Evolutionary conservation across 2,113 vertebrate genomes (phyloP), one percentile per base, ranked within the genome.

Genomic region (Hyaena hyaena): DNA sequence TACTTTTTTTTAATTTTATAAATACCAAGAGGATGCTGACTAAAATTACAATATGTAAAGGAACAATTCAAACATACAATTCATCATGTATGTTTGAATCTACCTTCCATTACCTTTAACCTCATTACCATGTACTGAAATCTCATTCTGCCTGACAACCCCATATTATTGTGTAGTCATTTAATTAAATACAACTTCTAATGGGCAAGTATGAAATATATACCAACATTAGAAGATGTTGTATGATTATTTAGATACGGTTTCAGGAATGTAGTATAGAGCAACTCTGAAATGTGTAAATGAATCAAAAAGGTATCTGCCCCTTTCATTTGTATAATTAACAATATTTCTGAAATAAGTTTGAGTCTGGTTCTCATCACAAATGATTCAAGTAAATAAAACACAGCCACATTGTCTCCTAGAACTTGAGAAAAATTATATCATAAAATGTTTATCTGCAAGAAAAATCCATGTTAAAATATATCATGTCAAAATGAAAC

Each of bases 361-460:
- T 71, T 91, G 97, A 94, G 97, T 98, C 98, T 98, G 98, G 97
- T 96, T 98, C 97, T 88, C 86, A 97, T 98, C 98, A 98, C 91
- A 90, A 87, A 93, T 31, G 95, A 95, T 88, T 95, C 94, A 43
- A 97, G 97, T 98, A 98, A 98, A 98, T 97, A 97, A 96, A 98
- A 98, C 97, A 95, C 91, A 98, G 98, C 97, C 98, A 97, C 98
- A 93, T 88, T 94, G 98, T 96, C 97, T 96, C 98, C 98, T 76
- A 90, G 93, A 97, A 96, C 90, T 97, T 96, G 95, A 96, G 95
- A 96, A 98, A 98, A 96, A 93, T 93, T 73, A 19, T 96, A 97
- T 89, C 95, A 98, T 97, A 98, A 98, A 98, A 97, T 98, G 81
- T 96, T 97, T 97, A 94, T 91, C 94, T 90, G 96, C 81, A 79